Base-by-base conservation (phyloP, 2,888 invertebrate species). In the Endomychus coccineus region DNA sequence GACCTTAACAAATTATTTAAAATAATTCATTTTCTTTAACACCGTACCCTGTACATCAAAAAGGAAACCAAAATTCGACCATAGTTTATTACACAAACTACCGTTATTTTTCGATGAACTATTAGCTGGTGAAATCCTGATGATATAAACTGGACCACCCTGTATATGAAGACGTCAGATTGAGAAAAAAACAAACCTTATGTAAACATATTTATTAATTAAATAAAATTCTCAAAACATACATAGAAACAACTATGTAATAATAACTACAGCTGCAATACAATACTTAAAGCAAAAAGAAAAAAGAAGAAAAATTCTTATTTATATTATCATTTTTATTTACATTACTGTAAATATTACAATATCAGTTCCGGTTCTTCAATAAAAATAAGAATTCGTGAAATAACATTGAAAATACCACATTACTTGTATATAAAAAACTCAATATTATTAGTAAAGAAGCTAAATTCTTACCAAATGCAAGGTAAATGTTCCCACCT, bases 181-280 rank as follows among this genome's bases (percentile, higher is more conserved):
- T 24, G 22, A 10, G 13, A 28, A 12, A 4, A 19, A 1, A 22
- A 25, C 16, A 19, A n/a, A 16, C 13, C 36, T 55, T 55, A 52
- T 58, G 55, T 49, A 55, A 62, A 62, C 60, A 60, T 62, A 57
- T 57, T 58, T 59, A 58, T 57, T 59, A 55, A 56, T 61, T 56
- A 59, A 62, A 62, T 62, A 60, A 60, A 61, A 56, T 52, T 51
- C 50, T 55, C 49, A 57, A 59, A 60, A 58, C 54, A 60, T 58
- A 58, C 55, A 53, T 55, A 55, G 44, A 54, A 56, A 53, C 58
- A 59, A 61, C 57, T 59, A 58, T 50, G 53, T 56, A 52, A 45
- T 48, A 43, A 52, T 52, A 55, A 51, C 51, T 56, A 51, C 42
- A 53, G 49, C 50, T 52, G 53, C 49, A 50, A 45, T 49, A 36